Conservation (phyloP, 1,140 invertebrate species). For the Meloidogyne hapla region DNA sequence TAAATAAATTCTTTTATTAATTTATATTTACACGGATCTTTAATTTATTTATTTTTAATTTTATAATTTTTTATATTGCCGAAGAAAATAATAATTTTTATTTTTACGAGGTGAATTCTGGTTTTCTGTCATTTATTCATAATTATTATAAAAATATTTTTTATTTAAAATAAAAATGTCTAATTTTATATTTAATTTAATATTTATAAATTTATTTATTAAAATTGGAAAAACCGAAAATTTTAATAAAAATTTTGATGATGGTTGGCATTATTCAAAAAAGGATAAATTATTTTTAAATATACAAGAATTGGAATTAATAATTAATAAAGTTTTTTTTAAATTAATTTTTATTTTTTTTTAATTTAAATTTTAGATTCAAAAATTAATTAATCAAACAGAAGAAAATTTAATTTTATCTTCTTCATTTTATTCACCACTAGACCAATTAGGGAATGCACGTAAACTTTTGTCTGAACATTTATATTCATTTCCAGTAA, state of each 20-base stretch:
- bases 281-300: not conserved
- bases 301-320: slow-evolving; percentile 6
- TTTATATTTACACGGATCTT: no score
- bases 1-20: no score
- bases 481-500: no score
- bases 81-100: no score
- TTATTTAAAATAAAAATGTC: not conserved
- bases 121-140: no score
- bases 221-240: not conserved
- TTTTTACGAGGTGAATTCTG: no score
- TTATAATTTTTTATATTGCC: no score
- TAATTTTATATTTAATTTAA: not conserved
- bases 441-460: not conserved
- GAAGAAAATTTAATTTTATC: slow-evolving; percentile 3
- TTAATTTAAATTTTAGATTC: not conserved
- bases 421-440: slow-evolving; percentile 5
- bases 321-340: not conserved
- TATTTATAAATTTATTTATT: slow-evolving; percentile 7
- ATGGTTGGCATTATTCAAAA: not conserved
- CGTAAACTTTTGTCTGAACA: no score
- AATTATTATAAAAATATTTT: not conserved
- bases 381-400: slow-evolving; percentile 4
- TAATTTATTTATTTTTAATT: no score
- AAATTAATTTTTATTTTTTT: not conserved
- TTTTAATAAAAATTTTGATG: not conserved